Evolutionary conservation across 2,888 invertebrate genomes (phyloP).

Genomic region (Eilema depressum): DNA sequence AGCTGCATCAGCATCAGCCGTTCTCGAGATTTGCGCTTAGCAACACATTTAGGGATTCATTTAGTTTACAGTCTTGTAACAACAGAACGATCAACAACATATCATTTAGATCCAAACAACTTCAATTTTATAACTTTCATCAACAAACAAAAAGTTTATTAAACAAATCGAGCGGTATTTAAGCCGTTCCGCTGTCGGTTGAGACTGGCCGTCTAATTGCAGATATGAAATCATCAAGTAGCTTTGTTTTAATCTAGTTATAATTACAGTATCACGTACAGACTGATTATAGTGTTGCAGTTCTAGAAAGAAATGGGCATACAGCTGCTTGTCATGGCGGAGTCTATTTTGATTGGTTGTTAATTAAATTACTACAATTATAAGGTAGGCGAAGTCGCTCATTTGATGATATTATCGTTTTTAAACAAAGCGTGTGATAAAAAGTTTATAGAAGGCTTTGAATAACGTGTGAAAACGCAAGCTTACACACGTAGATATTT

Average conservation of each 20-base stretch:
- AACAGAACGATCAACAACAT: neutral
- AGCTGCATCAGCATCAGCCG: no score
- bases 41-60: no score
- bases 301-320: constrained; percentile 25
- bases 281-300: constrained; percentile 21
- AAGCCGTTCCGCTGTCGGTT: neutral
- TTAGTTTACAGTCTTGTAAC: no score
- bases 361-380: constrained; percentile 9
- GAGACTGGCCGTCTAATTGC: constrained; percentile 27
- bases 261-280: constrained; percentile 29
- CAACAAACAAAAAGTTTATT: neutral
- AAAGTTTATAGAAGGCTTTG: neutral
- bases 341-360: neutral
- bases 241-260: constrained; percentile 13
- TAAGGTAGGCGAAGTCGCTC: neutral
- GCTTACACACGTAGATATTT: no score
- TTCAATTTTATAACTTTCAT: neutral
- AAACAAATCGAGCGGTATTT: neutral
- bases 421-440: neutral
- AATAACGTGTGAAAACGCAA: neutral
- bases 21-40: no score
- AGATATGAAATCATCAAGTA: constrained; percentile 41
- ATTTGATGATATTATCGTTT: neutral
- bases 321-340: neutral
- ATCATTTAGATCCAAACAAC: neutral